Evolutionary conservation across 2,113 vertebrate genomes (phyloP), one percentile per base, ranked within the genome.

Genomic region (Ivindomyrus marchei): DNA sequence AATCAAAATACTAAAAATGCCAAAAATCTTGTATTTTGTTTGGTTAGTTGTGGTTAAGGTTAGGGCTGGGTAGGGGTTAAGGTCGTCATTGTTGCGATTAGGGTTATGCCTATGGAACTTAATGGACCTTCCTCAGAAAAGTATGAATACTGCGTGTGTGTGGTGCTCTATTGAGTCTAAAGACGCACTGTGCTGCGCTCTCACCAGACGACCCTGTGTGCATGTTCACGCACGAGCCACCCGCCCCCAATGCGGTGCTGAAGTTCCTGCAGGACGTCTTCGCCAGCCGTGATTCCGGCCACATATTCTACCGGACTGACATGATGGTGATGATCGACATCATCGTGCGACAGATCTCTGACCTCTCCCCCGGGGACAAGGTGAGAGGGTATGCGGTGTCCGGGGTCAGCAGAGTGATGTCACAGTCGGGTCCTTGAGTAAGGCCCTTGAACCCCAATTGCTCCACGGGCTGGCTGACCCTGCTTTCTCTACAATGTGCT

Each of bases 281-380:
- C 2, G 95, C 97, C 92, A 96, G 94, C 93, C 92, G 91, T 4
- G 93, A 97, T 86, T 97, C 98, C 0, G 97, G 98, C 0, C 91
- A 96, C 93, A 97, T 99, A 95, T 99, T 99, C 95, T 99, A 99
- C 94, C 96, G 96, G 94, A 97, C 97, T 0, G 98, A 99, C 95
- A 99, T 99, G 98, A 98, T 99, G 98, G 98, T 98, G 27, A 98
- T 99, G 95, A 99, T 99, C 0, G 98, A 99, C 95, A 99, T 99
- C 58, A 95, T 97, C 0, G 98, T 99, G 92, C 96, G 98, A 62
- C 98, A 98, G 92, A 98, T 99, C 24, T 97, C 98, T 0, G 98
- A 99, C 94, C 97, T 99, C 89, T 99, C 98, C 0, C 98, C 98
- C 0, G 98, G 98, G 93, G 98, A 99, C 91, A 98, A 98, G 97